Conservation (phyloP, 2,888 invertebrate genomes). For the Neoaliturus tenellus region DNA sequence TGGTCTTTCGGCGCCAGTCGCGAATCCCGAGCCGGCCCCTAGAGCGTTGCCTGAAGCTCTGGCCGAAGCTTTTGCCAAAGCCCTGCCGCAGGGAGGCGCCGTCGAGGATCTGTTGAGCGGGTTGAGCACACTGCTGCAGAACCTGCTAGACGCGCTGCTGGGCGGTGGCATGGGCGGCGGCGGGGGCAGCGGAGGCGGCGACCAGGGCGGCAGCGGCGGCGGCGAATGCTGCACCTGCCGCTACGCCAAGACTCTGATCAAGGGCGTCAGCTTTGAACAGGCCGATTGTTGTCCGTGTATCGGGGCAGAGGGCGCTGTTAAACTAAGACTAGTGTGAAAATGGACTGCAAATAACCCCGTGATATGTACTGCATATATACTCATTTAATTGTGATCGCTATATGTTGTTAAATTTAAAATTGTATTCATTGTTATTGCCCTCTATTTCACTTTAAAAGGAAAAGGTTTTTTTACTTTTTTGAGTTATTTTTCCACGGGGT, state of each 20-base stretch:
- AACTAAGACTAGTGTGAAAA: neutral
- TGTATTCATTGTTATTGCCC: too few species aligned
- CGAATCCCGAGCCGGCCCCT: neutral
- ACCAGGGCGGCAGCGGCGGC: neutral
- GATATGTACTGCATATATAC: too few species aligned
- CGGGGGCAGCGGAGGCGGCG: neutral
- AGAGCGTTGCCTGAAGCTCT: neutral
- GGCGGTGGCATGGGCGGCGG: neutral
- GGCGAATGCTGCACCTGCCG: neutral
- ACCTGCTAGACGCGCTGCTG: neutral
- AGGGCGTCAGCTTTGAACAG: neutral
- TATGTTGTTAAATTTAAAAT: too few species aligned
- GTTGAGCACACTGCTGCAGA: slow-evolving; percentile 12
- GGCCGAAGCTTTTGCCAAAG: slow-evolving; percentile 25
- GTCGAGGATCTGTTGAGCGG: slow-evolving; percentile 14
- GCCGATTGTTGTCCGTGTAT: neutral
- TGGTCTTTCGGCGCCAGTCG: neutral
- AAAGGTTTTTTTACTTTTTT: too few species aligned
- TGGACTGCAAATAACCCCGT: neutral
- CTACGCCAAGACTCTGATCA: neutral
- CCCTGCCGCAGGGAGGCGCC: slow-evolving; percentile 8
- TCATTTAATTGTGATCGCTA: too few species aligned
- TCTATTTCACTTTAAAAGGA: too few species aligned
- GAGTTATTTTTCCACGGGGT: too few species aligned
- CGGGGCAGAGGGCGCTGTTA: neutral